phyloP scores from a whole-genome alignment of 1,140 invertebrate species.

The Coenobita brevimanus region DNA sequence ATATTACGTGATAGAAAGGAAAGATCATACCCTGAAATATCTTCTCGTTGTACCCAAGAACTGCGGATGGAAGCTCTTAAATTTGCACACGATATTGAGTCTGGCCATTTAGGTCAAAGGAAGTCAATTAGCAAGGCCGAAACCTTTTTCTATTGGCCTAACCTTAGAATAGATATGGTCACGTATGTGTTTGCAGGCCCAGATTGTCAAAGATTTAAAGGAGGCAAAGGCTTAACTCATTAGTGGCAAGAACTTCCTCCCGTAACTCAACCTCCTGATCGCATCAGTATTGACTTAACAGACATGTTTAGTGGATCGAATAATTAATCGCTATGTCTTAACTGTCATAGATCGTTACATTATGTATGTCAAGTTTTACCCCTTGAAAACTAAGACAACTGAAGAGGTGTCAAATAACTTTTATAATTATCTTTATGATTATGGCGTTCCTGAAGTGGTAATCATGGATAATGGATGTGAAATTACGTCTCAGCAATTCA shows the following conservation, averaged over 20 bases:
- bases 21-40: not conserved
- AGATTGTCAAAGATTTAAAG: not conserved
- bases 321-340: not conserved
- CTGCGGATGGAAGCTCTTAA: not conserved
- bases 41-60: not conserved
- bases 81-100: too few species aligned
- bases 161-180: not conserved
- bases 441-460: too few species aligned
- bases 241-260: constrained; percentile 5
- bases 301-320: not conserved
- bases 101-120: not conserved
- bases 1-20: not conserved
- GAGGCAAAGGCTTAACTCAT: not conserved
- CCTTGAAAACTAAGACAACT: too few species aligned
- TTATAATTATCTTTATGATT: too few species aligned
- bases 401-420: too few species aligned
- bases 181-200: not conserved
- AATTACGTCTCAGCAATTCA: too few species aligned
- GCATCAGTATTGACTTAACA: not conserved
- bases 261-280: not conserved
- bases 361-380: not conserved
- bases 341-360: not conserved
- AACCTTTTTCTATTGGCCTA: not conserved
- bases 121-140: not conserved
- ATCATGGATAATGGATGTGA: too few species aligned